phyloP scores from a whole-genome alignment of 1,140 invertebrate genomes.

The Halictus rubicundus region DNA sequence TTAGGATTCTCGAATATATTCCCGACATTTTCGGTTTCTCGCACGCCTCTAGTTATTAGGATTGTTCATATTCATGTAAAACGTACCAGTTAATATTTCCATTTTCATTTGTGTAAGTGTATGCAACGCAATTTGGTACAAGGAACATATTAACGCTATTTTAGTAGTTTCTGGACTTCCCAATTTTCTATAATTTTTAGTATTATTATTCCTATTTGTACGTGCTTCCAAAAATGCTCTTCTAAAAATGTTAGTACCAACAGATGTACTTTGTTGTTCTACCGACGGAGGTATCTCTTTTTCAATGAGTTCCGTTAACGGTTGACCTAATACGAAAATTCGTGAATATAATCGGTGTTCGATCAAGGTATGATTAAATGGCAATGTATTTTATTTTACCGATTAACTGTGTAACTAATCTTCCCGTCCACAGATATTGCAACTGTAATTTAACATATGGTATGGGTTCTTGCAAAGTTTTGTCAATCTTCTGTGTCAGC shows the following conservation, averaged over 20 bases:
- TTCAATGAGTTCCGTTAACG: slow-evolving; percentile 79
- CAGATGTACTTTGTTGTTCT: slow-evolving; percentile 75
- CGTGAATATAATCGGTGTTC: not conserved
- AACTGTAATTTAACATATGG: slow-evolving; percentile 90
- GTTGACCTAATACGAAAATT: slow-evolving; percentile 73
- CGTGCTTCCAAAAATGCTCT: slow-evolving; percentile 80
- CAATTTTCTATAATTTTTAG: slow-evolving; percentile 86
- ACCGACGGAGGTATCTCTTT: slow-evolving; percentile 74
- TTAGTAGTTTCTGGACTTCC: slow-evolving; percentile 90
- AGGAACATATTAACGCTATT: slow-evolving; percentile 91
- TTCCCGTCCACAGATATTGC: slow-evolving; percentile 91
- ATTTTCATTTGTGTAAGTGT: slow-evolving; percentile 95
- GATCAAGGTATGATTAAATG: not conserved
- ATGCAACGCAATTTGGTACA: slow-evolving; percentile 94
- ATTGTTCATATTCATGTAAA: not conserved
- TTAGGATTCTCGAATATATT: too few relatives aligned
- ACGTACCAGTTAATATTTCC: slow-evolving; percentile 95
- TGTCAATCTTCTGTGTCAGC: slow-evolving; percentile 93
- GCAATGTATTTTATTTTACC: slow-evolving; percentile 60
- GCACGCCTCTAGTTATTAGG: not conserved
- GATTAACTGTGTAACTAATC: slow-evolving; percentile 81
- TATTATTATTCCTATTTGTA: slow-evolving; percentile 82
- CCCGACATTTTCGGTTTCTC: too few relatives aligned
- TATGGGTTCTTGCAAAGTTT: slow-evolving; percentile 91
- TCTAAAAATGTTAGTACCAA: slow-evolving; percentile 78